These are phyloP conservation scores for Papilio polyxenes DNA, from an alignment of 1,140 invertebrate genomes.

Conservation along the genomic window DNA sequence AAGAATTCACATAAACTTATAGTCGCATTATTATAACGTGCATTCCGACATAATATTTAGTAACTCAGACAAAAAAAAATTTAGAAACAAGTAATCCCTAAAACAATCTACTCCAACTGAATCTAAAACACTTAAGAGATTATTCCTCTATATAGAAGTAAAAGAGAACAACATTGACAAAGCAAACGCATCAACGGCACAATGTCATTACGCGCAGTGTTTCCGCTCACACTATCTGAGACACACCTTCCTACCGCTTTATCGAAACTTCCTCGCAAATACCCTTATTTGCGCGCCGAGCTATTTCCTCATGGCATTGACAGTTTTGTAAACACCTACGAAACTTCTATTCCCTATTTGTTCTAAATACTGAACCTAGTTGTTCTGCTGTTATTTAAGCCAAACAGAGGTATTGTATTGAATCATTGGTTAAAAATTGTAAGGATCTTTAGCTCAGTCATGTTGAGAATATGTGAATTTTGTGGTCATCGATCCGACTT, in stretches of 20 bases:
- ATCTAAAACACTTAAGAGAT: neutral
- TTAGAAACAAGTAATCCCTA: neutral
- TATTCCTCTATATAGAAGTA: neutral
- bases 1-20: too few species aligned
- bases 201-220: slow-evolving; percentile 20
- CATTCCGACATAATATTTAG: too few species aligned
- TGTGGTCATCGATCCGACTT: too few species aligned
- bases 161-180: neutral
- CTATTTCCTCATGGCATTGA: slow-evolving; percentile 20
- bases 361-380: neutral
- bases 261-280: slow-evolving; percentile 22
- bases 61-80: too few species aligned
- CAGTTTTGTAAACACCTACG: neutral
- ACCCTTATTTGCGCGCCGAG: slow-evolving; percentile 14
- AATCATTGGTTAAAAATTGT: neutral
- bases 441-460: neutral
- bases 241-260: slow-evolving; percentile 24
- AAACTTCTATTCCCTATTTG: neutral
- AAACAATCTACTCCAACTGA: neutral
- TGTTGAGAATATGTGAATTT: too few species aligned
- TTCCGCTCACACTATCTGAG: slow-evolving; percentile 5
- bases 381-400: neutral
- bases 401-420: neutral
- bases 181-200: neutral
- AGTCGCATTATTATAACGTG: too few species aligned